phyloP scores from a whole-genome alignment of 2,888 invertebrate genomes.

The Lycocerus yunnanus region DNA sequence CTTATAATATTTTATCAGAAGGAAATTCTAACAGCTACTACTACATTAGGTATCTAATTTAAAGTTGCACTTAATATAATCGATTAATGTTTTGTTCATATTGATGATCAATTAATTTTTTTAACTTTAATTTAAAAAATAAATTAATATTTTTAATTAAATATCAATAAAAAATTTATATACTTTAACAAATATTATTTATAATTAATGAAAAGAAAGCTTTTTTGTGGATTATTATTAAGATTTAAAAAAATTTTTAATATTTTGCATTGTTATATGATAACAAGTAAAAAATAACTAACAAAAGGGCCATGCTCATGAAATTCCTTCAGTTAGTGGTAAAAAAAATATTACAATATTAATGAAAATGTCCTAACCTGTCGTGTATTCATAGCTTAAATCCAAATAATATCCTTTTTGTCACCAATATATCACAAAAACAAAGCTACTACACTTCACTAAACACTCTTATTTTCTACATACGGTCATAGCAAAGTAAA shows the following conservation, averaged over 20 bases:
- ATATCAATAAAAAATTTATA: too few relatives aligned
- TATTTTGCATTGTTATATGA: neutral
- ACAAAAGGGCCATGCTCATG: slow-evolving; percentile 31
- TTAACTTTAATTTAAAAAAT: neutral
- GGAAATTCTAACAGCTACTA: slow-evolving; percentile 5
- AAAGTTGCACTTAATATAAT: neutral
- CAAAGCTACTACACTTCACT: slow-evolving; percentile 26
- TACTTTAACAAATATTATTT: too few relatives aligned
- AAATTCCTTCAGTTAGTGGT: slow-evolving; percentile 33
- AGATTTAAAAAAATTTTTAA: too few relatives aligned
- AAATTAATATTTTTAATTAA: too few relatives aligned
- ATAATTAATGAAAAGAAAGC: too few relatives aligned
- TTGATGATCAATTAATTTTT: neutral
- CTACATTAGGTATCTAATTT: neutral
- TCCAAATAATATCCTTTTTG: slow-evolving; percentile 33
- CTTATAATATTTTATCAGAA: slow-evolving; percentile 8
- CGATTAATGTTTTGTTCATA: neutral
- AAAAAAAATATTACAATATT: neutral
- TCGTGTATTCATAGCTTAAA: slow-evolving; percentile 35
- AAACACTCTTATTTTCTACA: slow-evolving; percentile 26
- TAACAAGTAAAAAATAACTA: slow-evolving; percentile 14
- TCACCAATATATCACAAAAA: slow-evolving; percentile 32
- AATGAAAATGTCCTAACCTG: slow-evolving; percentile 29
- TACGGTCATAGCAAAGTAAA: slow-evolving; percentile 36
- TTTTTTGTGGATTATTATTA: too few relatives aligned